A percentile compares a stretch with the other conserved stretches of the same genome.
phyloP scores from a whole-genome alignment of 2,797 vertebrate genomes.

The Sandelia bainsii region DNA sequence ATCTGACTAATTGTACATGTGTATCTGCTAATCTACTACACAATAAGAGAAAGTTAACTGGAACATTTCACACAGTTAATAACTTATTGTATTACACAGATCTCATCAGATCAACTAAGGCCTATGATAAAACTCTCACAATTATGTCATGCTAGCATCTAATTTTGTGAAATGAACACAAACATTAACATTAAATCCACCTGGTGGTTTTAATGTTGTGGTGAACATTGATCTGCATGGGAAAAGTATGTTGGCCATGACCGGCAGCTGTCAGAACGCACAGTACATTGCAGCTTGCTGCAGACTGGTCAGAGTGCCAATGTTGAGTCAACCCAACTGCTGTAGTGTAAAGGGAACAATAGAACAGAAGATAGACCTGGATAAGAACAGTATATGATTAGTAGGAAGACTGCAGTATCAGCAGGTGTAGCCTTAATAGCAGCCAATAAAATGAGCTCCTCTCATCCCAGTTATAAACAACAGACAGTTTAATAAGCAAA shows the following conservation, averaged over 20 bases:
- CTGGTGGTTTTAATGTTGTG: too few relatives aligned
- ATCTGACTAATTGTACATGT: constrained; percentile 23
- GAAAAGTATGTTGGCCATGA: too few relatives aligned
- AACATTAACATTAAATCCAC: neutral
- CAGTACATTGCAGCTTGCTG: too few relatives aligned
- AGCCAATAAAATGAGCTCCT: constrained; percentile 45
- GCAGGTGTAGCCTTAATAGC: constrained; percentile 20
- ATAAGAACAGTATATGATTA: constrained; percentile 20
- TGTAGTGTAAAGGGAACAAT: neutral
- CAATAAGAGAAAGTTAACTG: constrained; percentile 9
- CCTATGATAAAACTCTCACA: constrained; percentile 1
- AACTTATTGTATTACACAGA: constrained; percentile 26
- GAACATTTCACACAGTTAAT: constrained; percentile 24
- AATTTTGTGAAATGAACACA: constrained; percentile 6
- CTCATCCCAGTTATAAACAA: constrained; percentile 23
- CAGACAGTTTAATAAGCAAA: constrained; percentile 41
- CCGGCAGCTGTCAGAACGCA: too few relatives aligned
- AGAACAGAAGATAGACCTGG: constrained; percentile 8
- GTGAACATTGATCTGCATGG: too few relatives aligned
- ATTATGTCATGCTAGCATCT: neutral
- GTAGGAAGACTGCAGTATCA: constrained; percentile 28
- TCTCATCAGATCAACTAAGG: constrained; percentile 27
- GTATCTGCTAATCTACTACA: constrained; percentile 8
- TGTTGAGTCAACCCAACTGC: too few relatives aligned
- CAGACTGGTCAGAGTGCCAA: too few relatives aligned